Percentiles rank a stretch among this genome's conserved stretches.
These are phyloP conservation scores for Numenius arquata DNA, from an alignment of 2,113 vertebrate species.

Conservation along the genomic window DNA sequence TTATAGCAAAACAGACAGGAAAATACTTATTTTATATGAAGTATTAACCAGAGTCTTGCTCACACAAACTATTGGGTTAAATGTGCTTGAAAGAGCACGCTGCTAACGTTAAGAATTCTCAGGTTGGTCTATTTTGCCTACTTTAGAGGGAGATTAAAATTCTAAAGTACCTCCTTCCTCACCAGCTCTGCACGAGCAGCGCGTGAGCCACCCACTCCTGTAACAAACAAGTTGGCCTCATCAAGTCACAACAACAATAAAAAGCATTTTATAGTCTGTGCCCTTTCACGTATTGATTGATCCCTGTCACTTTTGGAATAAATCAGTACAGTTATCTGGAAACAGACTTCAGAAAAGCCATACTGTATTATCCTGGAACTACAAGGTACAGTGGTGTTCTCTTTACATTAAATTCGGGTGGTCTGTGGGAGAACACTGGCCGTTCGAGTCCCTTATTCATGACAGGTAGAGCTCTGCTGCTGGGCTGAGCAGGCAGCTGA, in stretches of 20 bases:
- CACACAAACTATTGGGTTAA: neutral
- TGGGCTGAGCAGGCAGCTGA: rapidly evolving
- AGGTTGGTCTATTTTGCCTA: neutral
- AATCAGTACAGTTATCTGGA: neutral
- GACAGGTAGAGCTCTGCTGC: neutral
- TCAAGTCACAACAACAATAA: neutral
- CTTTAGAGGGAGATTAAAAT: neutral
- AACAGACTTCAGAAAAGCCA: neutral
- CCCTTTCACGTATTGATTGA: rapidly evolving
- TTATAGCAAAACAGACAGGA: neutral
- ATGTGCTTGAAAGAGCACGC: neutral
- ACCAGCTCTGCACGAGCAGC: neutral
- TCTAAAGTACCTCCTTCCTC: neutral
- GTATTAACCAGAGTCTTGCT: neutral
- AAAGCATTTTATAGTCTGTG: neutral
- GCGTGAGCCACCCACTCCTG: rapidly evolving
- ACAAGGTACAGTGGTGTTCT: rapidly evolving
- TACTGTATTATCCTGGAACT: rapidly evolving
- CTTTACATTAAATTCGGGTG: neutral
- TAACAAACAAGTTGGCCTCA: neutral
- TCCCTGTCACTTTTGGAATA: neutral
- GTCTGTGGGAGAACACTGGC: rapidly evolving
- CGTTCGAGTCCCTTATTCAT: rapidly evolving
- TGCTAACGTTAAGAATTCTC: neutral
- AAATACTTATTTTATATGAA: neutral